Evolutionary conservation across 2,797 vertebrate species (phyloP), one percentile per base, ranked within the genome.

Genomic region (Sebastes kiyomatsui): DNA sequence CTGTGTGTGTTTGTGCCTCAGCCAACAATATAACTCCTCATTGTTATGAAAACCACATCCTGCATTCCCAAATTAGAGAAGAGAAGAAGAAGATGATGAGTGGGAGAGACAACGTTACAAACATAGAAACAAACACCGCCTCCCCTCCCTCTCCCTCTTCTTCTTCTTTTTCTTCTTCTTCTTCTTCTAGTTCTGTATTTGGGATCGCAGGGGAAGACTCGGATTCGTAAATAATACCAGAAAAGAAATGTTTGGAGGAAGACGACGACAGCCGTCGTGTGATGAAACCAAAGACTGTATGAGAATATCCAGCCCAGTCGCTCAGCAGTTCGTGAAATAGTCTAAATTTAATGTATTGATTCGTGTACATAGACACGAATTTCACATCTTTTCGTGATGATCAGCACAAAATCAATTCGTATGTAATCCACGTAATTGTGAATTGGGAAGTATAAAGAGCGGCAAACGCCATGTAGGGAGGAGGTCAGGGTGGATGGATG

Each of bases 11-110:
- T 16, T 76, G 58, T 67, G 60, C 13, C 16, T 71, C 61, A 32
- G 28, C 74, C 65, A n/a, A 72, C 65, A 28, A 2, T 62, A 72
- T 77, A 81, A 75, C 73, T 72, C 67, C 20, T 58, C 69, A 70
- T 79, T 79, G 77, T 83, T 75, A 79, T 83, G 80, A 80, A 77
- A 83, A 70, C 76, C 84, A 86, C 82, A 80, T 84, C 77, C 77
- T 82, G 82, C 62, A 61, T 82, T 78, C 64, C 59, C 33, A 75
- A 75, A 72, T 80, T 75, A 82, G 77, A 84, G 64, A 58, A 14
- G 35, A 13, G 22, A 28, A 82, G 64, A 56, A 5, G 35, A 38
- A 38, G 35, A 38, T 14, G 22, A 28, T 54, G 42, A 79, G 75
- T 46, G 62, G 67, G 56, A 71, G 75, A 79, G 66, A 25, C 4